Evolutionary conservation across 1,140 invertebrate genomes (phyloP).

Genomic region (Marisa cornuarietis): DNA sequence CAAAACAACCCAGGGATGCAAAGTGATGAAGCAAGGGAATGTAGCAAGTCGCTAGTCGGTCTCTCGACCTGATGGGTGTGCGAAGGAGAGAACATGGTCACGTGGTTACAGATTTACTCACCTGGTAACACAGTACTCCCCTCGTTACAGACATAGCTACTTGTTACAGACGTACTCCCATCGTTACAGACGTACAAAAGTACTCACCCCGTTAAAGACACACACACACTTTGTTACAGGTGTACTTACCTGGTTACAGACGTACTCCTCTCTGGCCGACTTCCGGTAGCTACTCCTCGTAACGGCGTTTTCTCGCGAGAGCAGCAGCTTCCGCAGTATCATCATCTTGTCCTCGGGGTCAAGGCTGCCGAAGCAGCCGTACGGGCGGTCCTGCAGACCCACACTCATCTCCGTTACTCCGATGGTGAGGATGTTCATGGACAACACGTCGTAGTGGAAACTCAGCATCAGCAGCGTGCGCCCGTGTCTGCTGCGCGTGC

Average conservation of each 20-base stretch:
- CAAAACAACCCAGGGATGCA: too few species aligned
- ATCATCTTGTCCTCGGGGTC: slow-evolving; percentile 40
- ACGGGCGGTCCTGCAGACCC: slow-evolving; percentile 46
- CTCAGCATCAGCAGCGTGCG: slow-evolving; percentile 60
- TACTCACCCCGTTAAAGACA: too few species aligned
- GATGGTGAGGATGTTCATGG: slow-evolving; percentile 59
- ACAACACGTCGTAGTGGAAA: slow-evolving; percentile 62
- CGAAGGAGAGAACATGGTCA: too few species aligned
- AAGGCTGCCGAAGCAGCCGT: slow-evolving; percentile 50
- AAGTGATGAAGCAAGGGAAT: too few species aligned
- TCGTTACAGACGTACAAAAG: too few species aligned
- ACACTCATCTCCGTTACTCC: slow-evolving; percentile 49
- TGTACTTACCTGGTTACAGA: slow-evolving; percentile 51
- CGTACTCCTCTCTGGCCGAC: slow-evolving; percentile 39
- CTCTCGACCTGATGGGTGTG: too few species aligned
- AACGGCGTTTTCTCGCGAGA: slow-evolving; percentile 40
- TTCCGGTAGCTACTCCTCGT: slow-evolving; percentile 22
- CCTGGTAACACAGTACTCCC: too few species aligned
- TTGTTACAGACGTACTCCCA: too few species aligned
- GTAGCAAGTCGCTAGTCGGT: too few species aligned
- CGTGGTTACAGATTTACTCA: too few species aligned
- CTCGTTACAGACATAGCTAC: too few species aligned
- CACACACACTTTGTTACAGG: too few species aligned
- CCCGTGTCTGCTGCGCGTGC: slow-evolving; percentile 56
- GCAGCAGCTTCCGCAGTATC: slow-evolving; percentile 44